Evolutionary conservation across 2,113 vertebrate genomes (phyloP), one percentile per base, ranked within the genome.

Genomic region (Acinonyx jubatus): DNA sequence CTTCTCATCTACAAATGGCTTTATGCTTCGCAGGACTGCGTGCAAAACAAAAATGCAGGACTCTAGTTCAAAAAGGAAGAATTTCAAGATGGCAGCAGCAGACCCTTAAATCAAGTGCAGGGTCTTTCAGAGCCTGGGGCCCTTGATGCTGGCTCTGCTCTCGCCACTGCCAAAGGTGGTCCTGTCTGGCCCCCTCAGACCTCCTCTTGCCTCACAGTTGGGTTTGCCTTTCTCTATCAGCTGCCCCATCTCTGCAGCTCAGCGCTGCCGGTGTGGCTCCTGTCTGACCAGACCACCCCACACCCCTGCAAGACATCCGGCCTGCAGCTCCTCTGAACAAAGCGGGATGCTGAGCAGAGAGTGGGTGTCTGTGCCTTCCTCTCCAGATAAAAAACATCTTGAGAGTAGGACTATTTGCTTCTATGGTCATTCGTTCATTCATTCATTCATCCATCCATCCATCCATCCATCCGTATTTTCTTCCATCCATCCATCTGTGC

Each of bases 51-150:
- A 29, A 63, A 31, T 3, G 1, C 1, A 0, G 25, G 6, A 2
- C 7, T 45, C 31, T 55, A 3, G 5, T 45, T 31, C 10, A 41
- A 10, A 87, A 50, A 25, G 15, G 2, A 65, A 12, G n/a, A 63
- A 65, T 55, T 88, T 65, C 83, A 41, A 71, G 48, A 21, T 3
- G 31, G 50, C 12, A 9, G 71, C 71, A 7, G 21, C 33, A 33
- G 69, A 55, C 45, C 23, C 0, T 0, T 1, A 5, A 5, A 13
- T 9, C 36, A 15, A 19, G 12, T 1, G 0, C 31, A 5, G 33
- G 29, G 41, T 4, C 11, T 65, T 45, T 55, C 65, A 3, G 65
- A n/a, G 55, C 2, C 0, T 4, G 36, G 55, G 8, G 45, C n/a
- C 27, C 27, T 0, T 4, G n/a, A 48, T 2, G 71, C 57, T 13